A percentile compares a stretch with the other conserved stretches of the same genome.
Conservation (phyloP, 35 echinoderm and acorn worm genomes). For the Lytechinus pictus region DNA sequence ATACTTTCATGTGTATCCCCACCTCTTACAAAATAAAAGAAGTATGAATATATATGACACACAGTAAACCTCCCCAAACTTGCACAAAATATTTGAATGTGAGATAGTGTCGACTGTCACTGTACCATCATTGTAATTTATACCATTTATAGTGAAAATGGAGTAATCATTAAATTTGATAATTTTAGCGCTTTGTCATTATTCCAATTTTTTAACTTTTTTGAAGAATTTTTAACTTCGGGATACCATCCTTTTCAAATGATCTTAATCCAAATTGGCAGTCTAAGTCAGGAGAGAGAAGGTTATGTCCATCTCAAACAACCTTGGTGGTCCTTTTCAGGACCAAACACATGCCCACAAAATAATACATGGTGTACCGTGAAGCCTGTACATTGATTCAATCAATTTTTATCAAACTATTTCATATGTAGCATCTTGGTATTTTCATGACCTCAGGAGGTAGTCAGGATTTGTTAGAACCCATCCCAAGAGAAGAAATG, state of each 20-base stretch:
- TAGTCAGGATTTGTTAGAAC: constrained; percentile 30
- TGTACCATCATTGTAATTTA: neutral
- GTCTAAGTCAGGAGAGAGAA: too few species aligned
- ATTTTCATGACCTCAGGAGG: neutral
- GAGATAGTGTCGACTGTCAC: neutral
- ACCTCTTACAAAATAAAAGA: neutral
- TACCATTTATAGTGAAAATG: neutral
- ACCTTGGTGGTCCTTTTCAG: too few species aligned
- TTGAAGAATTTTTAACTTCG: too few species aligned
- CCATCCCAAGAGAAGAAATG: constrained; percentile 55
- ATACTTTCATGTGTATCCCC: neutral
- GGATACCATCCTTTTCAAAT: too few species aligned
- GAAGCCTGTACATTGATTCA: too few species aligned
- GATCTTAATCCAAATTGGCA: too few species aligned
- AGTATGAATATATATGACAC: neutral
- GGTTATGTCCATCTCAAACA: too few species aligned
- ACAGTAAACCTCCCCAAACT: neutral
- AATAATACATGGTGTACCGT: too few species aligned
- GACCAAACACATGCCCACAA: too few species aligned
- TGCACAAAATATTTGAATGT: neutral
- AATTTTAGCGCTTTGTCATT: neutral
- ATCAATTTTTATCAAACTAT: too few species aligned
- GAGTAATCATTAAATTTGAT: neutral
- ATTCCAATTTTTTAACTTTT: too few species aligned
- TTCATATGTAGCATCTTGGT: neutral